phyloP scores from a whole-genome alignment of 2,113 vertebrate genomes.

The Oryctolagus cuniculus region mOryCun1.1 NC_091440.1:110927501-110928000 shows the following conservation, averaged over 20 bases:
- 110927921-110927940: too few relatives aligned
- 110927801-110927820: not conserved
- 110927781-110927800: not conserved
- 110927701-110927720: not conserved
- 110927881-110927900: too few relatives aligned
- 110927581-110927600: conserved; percentile 40
- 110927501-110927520: conserved; percentile 69
- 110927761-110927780: not conserved
- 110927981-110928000: too few relatives aligned
- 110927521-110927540: conserved; percentile 59
- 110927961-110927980: too few relatives aligned
- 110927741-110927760: not conserved
- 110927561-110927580: not conserved
- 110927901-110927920: too few relatives aligned
- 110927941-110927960: too few relatives aligned
- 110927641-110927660: not conserved
- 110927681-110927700: not conserved
- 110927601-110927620: conserved; percentile 30
- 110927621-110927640: not conserved
- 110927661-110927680: not conserved
- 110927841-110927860: too few relatives aligned
- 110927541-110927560: conserved; percentile 61
- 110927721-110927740: not conserved
- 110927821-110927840: too few relatives aligned
- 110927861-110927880: too few relatives aligned